Evolutionary conservation across 2,888 invertebrate genomes (phyloP).

Genomic region (Elysia crispata): DNA sequence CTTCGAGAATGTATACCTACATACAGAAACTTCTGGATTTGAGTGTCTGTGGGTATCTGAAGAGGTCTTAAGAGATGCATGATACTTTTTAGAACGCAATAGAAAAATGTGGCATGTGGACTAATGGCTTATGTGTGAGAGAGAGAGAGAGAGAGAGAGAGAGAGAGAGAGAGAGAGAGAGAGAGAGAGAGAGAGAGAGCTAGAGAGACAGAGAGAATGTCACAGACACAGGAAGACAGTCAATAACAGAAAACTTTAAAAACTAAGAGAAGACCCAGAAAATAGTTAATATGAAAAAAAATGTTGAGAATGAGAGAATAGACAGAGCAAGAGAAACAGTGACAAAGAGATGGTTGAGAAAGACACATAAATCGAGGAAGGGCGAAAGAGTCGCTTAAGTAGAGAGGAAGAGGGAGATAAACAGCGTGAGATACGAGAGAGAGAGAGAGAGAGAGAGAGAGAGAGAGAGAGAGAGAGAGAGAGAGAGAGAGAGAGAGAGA

Average conservation of each 20-base stretch:
- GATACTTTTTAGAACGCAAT: too few relatives aligned
- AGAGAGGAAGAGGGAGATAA: background rate
- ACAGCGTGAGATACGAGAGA: background rate
- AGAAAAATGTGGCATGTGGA: background rate
- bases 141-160: constrained; percentile 10
- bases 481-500: constrained; percentile 27
- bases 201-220: constrained; percentile 23
- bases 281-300: too few relatives aligned
- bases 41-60: too few relatives aligned
- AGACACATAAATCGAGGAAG: background rate
- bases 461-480: constrained; percentile 39
- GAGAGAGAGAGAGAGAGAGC: constrained; percentile 31
- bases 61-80: too few relatives aligned
- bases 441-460: constrained; percentile 36
- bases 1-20: too few relatives aligned
- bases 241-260: too few relatives aligned
- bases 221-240: constrained; percentile 4
- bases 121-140: background rate
- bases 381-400: too few relatives aligned
- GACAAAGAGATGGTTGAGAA: background rate
- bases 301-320: too few relatives aligned
- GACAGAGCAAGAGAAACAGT: too few relatives aligned
- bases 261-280: too few relatives aligned
- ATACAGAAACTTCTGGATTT: too few relatives aligned
- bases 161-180: constrained; percentile 26